A percentile compares a stretch with the other conserved stretches of the same genome.
Conservation (phyloP, 2,113 vertebrate species). For the Gallinago jamesoni region DNA sequence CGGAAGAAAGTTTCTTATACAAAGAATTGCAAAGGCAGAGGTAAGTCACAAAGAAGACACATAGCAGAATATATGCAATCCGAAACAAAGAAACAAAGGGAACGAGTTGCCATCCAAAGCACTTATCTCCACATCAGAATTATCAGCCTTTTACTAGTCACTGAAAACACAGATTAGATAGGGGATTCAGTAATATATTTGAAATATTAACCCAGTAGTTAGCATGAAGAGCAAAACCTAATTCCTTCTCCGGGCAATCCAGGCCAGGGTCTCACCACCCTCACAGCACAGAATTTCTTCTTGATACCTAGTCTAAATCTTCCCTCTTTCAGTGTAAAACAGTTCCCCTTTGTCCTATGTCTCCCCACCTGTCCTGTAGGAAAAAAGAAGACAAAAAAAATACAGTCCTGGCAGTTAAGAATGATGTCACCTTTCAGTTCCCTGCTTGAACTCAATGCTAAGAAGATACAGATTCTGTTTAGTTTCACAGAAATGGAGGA, state of each 20-base stretch:
- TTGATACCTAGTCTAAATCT: neutral
- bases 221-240: neutral
- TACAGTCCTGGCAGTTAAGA: neutral
- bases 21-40: neutral
- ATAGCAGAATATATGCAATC: accelerated
- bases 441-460: neutral
- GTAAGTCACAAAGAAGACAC: neutral
- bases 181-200: neutral
- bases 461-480: neutral
- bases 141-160: neutral
- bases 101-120: neutral
- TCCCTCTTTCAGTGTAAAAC: neutral
- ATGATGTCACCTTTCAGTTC: neutral
- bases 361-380: neutral
- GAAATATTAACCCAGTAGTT: neutral
- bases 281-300: neutral
- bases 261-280: neutral
- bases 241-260: neutral
- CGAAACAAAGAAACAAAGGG: neutral
- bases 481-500: neutral
- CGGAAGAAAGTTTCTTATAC: neutral
- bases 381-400: neutral
- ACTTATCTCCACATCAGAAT: neutral
- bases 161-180: neutral
- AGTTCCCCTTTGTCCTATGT: neutral